A percentile compares a stretch with the other conserved stretches of the same genome.
These are phyloP conservation scores for Spheniscus humboldti DNA, from an alignment of 2,797 vertebrate species.

Conservation along the genomic window DNA sequence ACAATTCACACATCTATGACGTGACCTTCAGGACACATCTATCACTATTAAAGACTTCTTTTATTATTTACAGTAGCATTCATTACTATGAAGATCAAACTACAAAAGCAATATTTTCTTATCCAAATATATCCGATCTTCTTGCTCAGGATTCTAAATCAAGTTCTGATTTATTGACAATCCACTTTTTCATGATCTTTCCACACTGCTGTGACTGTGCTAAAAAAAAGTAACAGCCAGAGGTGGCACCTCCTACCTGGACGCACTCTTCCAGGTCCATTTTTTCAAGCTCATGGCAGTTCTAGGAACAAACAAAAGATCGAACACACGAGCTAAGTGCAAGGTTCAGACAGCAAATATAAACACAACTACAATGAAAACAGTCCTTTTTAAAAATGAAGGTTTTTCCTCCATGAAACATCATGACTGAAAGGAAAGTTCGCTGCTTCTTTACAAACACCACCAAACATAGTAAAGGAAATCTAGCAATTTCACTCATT, in stretches of 20 bases:
- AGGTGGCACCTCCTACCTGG: slow-evolving; percentile 78
- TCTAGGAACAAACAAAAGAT: slow-evolving; percentile 73
- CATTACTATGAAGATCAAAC: accelerated
- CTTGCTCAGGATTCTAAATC: not conserved
- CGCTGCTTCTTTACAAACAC: not conserved
- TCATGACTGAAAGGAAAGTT: accelerated
- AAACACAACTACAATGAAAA: not conserved
- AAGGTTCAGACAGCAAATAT: not conserved
- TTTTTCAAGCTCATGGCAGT: slow-evolving; percentile 97
- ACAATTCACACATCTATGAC: not conserved
- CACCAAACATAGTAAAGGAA: not conserved
- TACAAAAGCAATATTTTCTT: not conserved
- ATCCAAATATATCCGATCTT: not conserved
- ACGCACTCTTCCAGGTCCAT: slow-evolving; percentile 99
- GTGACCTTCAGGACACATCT: not conserved
- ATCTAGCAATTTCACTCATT: not conserved
- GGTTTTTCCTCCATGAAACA: not conserved
- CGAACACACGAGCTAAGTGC: not conserved
- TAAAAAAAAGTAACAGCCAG: not conserved
- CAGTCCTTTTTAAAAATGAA: not conserved
- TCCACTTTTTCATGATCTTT: not conserved
- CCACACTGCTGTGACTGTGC: not conserved
- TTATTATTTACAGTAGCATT: not conserved
- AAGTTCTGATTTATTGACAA: not conserved
- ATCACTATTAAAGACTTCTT: not conserved